These are phyloP conservation scores for Chloropsis cyanopogon DNA, from an alignment of 2,113 vertebrate species.

Conservation along the genomic window DNA sequence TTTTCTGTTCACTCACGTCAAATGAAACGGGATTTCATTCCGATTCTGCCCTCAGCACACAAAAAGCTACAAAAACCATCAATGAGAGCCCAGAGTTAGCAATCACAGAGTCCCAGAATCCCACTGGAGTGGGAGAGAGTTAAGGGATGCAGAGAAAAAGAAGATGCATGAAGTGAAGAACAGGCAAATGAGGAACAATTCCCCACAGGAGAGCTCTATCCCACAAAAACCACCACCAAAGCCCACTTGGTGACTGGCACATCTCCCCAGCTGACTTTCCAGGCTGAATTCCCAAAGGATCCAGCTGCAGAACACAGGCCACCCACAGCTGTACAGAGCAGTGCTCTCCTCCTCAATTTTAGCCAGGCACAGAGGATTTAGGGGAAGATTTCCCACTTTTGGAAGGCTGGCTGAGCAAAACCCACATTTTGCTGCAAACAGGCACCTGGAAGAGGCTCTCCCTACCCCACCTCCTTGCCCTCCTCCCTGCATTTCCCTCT, in stretches of 20 bases:
- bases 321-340: not conserved
- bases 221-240: not conserved
- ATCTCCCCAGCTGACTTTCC: not conserved
- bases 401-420: not conserved
- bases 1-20: not conserved
- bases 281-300: not conserved
- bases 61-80: constrained; percentile 9
- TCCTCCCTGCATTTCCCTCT: not conserved
- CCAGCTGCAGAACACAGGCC: not conserved
- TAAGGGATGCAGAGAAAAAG: constrained; percentile 59
- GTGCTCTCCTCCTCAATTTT: not conserved
- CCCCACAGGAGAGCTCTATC: constrained; percentile 62
- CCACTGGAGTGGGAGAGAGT: constrained; percentile 57
- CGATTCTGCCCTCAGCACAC: constrained; percentile 9
- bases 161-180: constrained; percentile 67
- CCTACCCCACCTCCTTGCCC: not conserved
- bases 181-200: constrained; percentile 61
- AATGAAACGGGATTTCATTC: not conserved
- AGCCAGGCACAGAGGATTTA: not conserved
- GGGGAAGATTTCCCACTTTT: not conserved
- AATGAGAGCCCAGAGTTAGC: constrained; percentile 57
- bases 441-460: not conserved
- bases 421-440: not conserved
- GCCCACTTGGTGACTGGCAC: rapidly evolving
- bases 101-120: constrained; percentile 58